Percentiles rank a stretch among this genome's conserved stretches.
Evolutionary conservation across 1,140 invertebrate species (phyloP).

Genomic region (Zaprionus vittiger): DNA sequence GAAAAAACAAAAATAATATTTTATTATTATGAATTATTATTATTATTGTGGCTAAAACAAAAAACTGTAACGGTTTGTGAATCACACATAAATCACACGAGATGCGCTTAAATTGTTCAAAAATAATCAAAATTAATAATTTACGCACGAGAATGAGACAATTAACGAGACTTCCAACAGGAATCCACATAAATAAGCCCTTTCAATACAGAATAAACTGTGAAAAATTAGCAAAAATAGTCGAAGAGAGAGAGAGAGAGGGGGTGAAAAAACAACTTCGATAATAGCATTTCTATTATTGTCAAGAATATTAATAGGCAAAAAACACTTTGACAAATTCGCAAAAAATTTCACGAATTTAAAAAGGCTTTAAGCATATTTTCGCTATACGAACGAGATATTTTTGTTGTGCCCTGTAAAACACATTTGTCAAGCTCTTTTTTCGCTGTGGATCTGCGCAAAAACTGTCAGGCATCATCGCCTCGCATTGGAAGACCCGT

Average conservation of each 20-base stretch:
- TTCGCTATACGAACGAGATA: conserved; percentile 31
- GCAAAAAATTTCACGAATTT: conserved; percentile 48
- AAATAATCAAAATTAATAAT: conserved; percentile 61
- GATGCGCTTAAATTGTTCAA: conserved; percentile 48
- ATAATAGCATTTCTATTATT: conserved; percentile 47
- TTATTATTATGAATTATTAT: conserved; percentile 44
- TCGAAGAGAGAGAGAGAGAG: neutral
- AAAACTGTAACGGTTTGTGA: conserved; percentile 74
- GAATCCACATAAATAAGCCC: conserved; percentile 41
- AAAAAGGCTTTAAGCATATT: conserved; percentile 44
- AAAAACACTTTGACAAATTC: conserved; percentile 67
- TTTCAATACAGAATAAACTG: conserved; percentile 19
- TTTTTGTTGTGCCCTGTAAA: conserved; percentile 28
- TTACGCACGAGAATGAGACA: conserved; percentile 55
- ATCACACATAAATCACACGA: conserved; percentile 63
- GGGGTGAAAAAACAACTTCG: conserved; percentile 13
- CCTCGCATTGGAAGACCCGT: conserved; percentile 48
- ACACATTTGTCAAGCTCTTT: conserved; percentile 1
- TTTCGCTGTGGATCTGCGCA: conserved; percentile 8
- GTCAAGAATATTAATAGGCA: conserved; percentile 15
- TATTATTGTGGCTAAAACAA: conserved; percentile 55
- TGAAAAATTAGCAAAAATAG: conserved; percentile 29
- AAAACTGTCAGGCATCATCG: conserved; percentile 25
- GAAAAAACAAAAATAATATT: conserved; percentile 47
- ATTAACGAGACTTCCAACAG: conserved; percentile 50